Evolutionary conservation across 2,113 vertebrate species (phyloP).

Genomic region (Erythrolamprus reginae): DNA sequence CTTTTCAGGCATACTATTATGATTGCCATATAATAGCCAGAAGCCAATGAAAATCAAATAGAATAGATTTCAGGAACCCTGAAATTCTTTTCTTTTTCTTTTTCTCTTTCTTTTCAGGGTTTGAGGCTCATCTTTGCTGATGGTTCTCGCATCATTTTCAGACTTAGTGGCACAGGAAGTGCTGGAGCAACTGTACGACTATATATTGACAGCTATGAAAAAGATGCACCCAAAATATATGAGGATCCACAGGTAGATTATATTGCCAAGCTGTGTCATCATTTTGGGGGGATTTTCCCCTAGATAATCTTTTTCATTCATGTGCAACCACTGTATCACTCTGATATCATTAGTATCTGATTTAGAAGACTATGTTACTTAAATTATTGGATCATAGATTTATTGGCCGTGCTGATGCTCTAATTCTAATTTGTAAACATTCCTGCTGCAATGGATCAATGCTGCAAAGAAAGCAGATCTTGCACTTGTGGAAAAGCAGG

Average conservation of each 20-base stretch:
- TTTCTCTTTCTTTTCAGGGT: slow-evolving; percentile 68
- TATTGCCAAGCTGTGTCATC: not conserved
- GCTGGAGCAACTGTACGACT: slow-evolving; percentile 91
- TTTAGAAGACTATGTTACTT: not conserved
- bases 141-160: slow-evolving; percentile 94
- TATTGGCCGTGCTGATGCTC: not conserved
- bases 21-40: not conserved
- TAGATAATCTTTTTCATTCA: not conserved
- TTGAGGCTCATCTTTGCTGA: slow-evolving; percentile 92
- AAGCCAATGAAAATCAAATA: not conserved
- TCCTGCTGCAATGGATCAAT: not conserved
- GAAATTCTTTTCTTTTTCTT: not conserved
- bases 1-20: not conserved
- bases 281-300: not conserved
- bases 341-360: too few relatives aligned
- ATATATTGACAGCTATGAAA: slow-evolving; percentile 98
- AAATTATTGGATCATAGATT: not conserved
- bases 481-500: not conserved
- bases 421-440: not conserved
- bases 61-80: not conserved
- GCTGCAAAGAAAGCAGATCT: not conserved
- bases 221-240: slow-evolving; percentile 84
- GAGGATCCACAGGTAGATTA: slow-evolving; percentile 87
- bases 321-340: not conserved
- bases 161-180: slow-evolving; percentile 94